These are phyloP conservation scores for Tachina grossa DNA, from an alignment of 2,888 invertebrate genomes.

Conservation along the genomic window DNA sequence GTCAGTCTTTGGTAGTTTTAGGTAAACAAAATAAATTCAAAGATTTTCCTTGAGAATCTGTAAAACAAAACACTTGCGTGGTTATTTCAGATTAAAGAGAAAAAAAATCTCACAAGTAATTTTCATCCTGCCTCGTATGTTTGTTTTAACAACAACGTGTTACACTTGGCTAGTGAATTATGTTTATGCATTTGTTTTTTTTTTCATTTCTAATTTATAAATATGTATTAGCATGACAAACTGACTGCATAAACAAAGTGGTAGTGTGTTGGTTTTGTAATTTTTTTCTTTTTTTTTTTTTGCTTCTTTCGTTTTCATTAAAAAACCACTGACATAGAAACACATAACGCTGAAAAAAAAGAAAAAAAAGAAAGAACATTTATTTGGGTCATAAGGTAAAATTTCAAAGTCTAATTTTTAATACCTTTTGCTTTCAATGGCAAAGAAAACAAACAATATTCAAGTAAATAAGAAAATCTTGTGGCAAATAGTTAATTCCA, in stretches of 20 bases:
- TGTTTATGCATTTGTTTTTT: constrained; percentile 35
- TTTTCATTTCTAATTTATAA: constrained; percentile 17
- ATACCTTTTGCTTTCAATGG: constrained; percentile 18
- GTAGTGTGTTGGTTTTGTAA: neutral
- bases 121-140: neutral
- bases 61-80: neutral
- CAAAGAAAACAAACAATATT: constrained; percentile 10
- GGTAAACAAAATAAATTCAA: neutral
- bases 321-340: constrained; percentile 2
- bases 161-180: constrained; percentile 7
- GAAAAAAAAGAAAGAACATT: constrained; percentile 2
- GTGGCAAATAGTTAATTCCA: neutral
- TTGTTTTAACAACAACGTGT: neutral
- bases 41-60: neutral
- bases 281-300: neutral
- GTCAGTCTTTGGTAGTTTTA: neutral
- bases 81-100: too few species aligned
- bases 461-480: neutral
- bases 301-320: neutral
- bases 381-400: constrained; percentile 50
- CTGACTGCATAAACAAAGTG: constrained; percentile 5
- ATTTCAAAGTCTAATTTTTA: constrained; percentile 8
- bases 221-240: constrained; percentile 36
- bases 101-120: neutral
- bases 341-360: constrained; percentile 30